These are phyloP conservation scores for Lateolabrax maculatus DNA, from an alignment of 2,797 vertebrate genomes.

Conservation along the genomic window DNA sequence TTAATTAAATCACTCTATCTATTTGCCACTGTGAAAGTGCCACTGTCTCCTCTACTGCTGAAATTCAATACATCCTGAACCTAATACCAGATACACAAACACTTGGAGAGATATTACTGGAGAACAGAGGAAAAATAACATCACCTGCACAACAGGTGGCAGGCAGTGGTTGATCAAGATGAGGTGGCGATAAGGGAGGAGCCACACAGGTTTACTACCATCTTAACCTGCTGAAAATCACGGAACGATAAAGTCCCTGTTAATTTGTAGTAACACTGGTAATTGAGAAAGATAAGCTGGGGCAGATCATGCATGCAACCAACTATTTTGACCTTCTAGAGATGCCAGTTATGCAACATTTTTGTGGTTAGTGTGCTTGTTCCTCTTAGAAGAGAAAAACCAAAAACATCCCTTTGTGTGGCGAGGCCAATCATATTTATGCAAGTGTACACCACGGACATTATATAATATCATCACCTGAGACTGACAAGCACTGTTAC, in stretches of 20 bases:
- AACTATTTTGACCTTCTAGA: background rate
- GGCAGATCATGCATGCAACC: background rate
- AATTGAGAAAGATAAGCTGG: background rate
- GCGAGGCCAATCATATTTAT: background rate
- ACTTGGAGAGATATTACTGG: background rate
- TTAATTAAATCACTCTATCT: constrained; percentile 37
- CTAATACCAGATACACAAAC: constrained; percentile 6
- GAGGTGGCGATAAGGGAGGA: background rate
- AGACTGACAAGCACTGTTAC: background rate
- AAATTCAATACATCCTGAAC: constrained; percentile 42
- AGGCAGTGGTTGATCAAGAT: background rate
- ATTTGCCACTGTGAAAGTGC: constrained; percentile 42
- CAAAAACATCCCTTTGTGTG: background rate
- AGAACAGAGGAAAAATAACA: background rate
- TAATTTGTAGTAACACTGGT: background rate
- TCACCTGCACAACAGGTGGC: constrained; percentile 1
- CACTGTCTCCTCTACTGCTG: constrained; percentile 49
- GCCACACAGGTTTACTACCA: background rate
- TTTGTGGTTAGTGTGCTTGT: background rate
- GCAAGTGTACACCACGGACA: background rate
- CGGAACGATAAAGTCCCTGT: background rate
- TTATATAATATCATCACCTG: background rate
- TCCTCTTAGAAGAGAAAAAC: too few species aligned
- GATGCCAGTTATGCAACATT: too few species aligned
- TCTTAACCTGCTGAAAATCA: background rate